Evolutionary conservation across 35 echinoderm and acorn worm species (phyloP), one percentile per base, ranked within the genome.

Genomic region (Holothuria glaberrima): DNA sequence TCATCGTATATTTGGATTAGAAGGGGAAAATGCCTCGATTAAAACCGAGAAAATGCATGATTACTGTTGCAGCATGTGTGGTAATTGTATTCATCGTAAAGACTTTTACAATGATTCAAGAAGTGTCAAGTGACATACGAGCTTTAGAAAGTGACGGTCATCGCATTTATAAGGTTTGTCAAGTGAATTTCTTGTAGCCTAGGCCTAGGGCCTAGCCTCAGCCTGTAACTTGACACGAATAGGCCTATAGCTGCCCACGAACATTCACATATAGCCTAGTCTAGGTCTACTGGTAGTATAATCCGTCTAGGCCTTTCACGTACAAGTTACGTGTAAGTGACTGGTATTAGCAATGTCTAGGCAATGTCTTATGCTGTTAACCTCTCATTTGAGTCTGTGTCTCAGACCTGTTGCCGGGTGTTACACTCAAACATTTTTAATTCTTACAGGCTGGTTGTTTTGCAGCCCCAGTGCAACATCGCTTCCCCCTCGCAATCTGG

Each of bases 41-140:
- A 24, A 78, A 78, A 48, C 27, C 50, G 74, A 78, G 29, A 48
- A 78, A 78, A 48, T 78, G 74, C 29, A 27, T 78, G 50, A 48
- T 78, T 3, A 78, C 74, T 25, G 6, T 48, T 52, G 36, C 44
- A 78, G 33, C 50, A 24, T 78, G 74, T 22, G 20, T 78, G 29
- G 33, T 78, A 21, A 78, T 48, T 48, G 38, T 78, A 48, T 78
- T 78, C 38, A 48, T 78, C 25, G 41, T 78, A 48, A 52, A 38
- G 41, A 48, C 74, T 78, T 56, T 78, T 38, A 78, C 74, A 26
- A 48, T 78, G 50, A 48, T 78, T 78, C 74, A 78, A 26, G 74
- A 78, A 78, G 44, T 78, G 26, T 25, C 74, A 25, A 78, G 38
- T 78, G 74, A 78, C 19, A 22, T 48, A 41, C 35, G 74, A 78